Base-by-base conservation (phyloP, 2,113 vertebrate genomes). In the Gymnogyps californianus region DNA sequence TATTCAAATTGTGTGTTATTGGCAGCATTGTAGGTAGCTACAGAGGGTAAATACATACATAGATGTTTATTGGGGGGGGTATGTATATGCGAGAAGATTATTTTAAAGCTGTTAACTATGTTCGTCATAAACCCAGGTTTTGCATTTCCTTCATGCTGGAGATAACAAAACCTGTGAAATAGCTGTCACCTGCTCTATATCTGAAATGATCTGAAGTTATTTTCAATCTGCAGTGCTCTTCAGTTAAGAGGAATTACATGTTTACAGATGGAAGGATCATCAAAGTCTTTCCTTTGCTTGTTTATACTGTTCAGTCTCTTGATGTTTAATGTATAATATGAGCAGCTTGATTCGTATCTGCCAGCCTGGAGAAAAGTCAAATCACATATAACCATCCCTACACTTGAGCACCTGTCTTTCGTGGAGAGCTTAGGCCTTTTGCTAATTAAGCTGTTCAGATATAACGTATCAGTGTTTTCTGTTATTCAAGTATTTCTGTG, bases 221-320 rank as follows among this genome's bases (percentile, higher is more conserved):
- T 93, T 82, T 62, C 38, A 8, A 25, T 76, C 70, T 85, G 32
- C 16, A 40, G 54, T 36, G 29, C 47, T 91, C 83, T 93, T 91
- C 22, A 46, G 46, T 96, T 93, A 70, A 82, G 57, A 75, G 66
- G 36, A 88, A 71, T 86, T 89, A 13, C 25, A 10, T 64, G 44
- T 74, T 96, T 96, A 76, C 55, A 86, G 86, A 66, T 61, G 65
- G 78, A 93, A 85, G 38, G 49, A 69, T 89, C 79, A 66, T 92
- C 57, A 47, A 58, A 92, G 69, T 75, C 55, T 84, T 87, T 70
- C 42, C 28, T 70, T 84, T 70, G 25, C 83, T 89, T 70, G 38
- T 92, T 94, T 87, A 58, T 62, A 34, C 59, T 57, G 59, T 89
- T 95, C 25, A 54, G 52, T 89, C 66, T 59, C 74, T 91, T 83